These are phyloP conservation scores for Eulemur rubriventer DNA, from an alignment of 2,797 vertebrate genomes.

Conservation along the genomic window DNA sequence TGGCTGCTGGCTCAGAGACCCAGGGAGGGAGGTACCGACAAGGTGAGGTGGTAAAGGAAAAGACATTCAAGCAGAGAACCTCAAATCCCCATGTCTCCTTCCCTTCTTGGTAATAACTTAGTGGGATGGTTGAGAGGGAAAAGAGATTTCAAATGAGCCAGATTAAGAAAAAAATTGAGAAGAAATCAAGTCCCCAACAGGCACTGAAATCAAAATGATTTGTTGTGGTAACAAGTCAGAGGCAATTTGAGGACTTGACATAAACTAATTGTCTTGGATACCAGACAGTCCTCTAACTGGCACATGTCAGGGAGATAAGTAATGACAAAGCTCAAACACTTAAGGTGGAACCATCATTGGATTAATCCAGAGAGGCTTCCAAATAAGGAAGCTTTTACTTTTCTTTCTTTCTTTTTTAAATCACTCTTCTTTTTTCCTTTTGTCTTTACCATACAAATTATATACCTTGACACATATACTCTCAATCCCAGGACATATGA, in stretches of 20 bases:
- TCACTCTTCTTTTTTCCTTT: not conserved
- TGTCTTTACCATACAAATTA: conserved; percentile 42
- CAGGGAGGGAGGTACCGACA: conserved; percentile 57
- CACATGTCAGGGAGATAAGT: conserved; percentile 31
- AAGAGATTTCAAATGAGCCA: conserved; percentile 77
- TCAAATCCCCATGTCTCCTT: conserved; percentile 58
- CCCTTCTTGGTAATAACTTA: conserved; percentile 76
- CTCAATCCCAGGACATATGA: conserved; percentile 51
- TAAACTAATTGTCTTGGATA: conserved; percentile 57
- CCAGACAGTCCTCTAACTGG: conserved; percentile 63
- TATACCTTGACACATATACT: not conserved
- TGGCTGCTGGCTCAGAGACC: conserved; percentile 50
- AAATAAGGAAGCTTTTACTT: conserved; percentile 9
- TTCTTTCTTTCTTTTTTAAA: not conserved
- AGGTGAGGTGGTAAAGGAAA: conserved; percentile 46
- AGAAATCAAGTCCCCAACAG: conserved; percentile 80
- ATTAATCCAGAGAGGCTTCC: conserved; percentile 59
- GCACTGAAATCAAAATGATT: conserved; percentile 81
- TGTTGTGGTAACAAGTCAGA: conserved; percentile 63
- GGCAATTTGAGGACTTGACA: conserved; percentile 72
- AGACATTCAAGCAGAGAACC: conserved; percentile 63
- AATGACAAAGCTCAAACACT: conserved; percentile 61
- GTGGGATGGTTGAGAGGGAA: conserved; percentile 49
- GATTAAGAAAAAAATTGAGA: conserved; percentile 72
- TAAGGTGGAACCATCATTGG: conserved; percentile 37